phyloP scores from a whole-genome alignment of 2,797 vertebrate species.

The Pseudochirops cupreus region DNA sequence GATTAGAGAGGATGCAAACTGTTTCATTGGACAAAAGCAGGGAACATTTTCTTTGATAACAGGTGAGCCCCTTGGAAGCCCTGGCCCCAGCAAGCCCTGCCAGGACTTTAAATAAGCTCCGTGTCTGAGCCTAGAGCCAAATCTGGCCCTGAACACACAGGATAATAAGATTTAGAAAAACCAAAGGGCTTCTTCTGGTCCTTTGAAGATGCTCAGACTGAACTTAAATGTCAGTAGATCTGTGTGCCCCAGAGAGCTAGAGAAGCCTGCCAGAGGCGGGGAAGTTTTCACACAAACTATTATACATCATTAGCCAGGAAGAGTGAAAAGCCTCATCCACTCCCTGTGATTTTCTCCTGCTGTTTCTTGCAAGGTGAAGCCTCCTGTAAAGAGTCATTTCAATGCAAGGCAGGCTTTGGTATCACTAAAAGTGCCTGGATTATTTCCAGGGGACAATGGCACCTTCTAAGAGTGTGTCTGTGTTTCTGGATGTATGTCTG shows the following conservation, averaged over 20 bases:
- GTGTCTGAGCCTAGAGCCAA: constrained; percentile 46
- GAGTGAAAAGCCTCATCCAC: background rate
- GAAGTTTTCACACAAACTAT: background rate
- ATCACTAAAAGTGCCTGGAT: background rate
- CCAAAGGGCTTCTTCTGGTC: constrained; percentile 3
- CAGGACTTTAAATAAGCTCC: background rate
- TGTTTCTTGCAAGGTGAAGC: background rate
- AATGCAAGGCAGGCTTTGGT: background rate
- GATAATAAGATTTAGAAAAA: constrained; percentile 39
- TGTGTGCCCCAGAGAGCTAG: background rate
- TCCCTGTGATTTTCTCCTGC: background rate
- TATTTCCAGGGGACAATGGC: background rate
- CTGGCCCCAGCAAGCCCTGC: constrained; percentile 42
- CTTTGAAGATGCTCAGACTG: constrained; percentile 58
- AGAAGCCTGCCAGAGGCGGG: background rate
- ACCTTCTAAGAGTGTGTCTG: background rate
- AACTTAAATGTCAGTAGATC: background rate
- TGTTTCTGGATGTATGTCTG: background rate
- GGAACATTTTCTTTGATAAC: constrained; percentile 66
- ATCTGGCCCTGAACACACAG: constrained; percentile 54
- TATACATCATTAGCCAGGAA: constrained; percentile 5
- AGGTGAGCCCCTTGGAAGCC: constrained; percentile 64
- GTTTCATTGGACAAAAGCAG: constrained; percentile 10
- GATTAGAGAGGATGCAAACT: constrained; percentile 39
- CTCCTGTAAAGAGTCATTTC: background rate